Base-by-base conservation (phyloP, 1,140 invertebrate species). In the Harpegnathos saltator region DNA sequence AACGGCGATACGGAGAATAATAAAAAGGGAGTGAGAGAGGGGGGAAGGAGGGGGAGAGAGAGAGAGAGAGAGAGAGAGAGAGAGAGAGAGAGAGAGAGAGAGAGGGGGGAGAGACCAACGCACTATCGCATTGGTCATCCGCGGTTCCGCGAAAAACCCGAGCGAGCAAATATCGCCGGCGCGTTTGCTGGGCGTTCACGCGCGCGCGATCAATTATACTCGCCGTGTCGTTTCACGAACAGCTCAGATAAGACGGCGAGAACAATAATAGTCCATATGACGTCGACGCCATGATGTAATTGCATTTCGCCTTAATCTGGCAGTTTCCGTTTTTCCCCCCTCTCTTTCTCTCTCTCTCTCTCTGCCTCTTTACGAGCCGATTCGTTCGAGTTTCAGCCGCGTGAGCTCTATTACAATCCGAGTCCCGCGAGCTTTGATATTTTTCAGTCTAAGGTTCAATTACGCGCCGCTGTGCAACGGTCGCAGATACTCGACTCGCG, bases 71-170 rank as follows among this genome's bases (percentile, higher is more conserved):
- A 33, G 29, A 33, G 29, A 33, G 38, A 44, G 38, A n/a, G 11
- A 82, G 63, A 77, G 56, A 82, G 44, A 69, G 59, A 80, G 48
- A 3, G 29, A 33, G 29, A 33, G 29, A 33, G 38, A 44, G 38
- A n/a, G 11, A 33, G 5, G 29, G 5, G 38, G 11, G 38, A 44
- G 38, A 44, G 9, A 44, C 38, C 38, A 44, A 56, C 75, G 59
- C 44, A 52, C 59, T 48, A 7, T 44, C 66, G 69, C 48, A 26
- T 65, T 24, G 62, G 50, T 82, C 77, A 85, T 72, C 24, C 33
- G 68, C 77, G 68, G 33, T 73, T 84, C 78, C 69, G 52, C 74
- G 83, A 82, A 85, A 82, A 82, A 48, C 52, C 22, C 52, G 44
- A 38, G 19, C 33, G 50, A 58, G 22, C 62, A 58, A 69, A 69